phyloP scores from a whole-genome alignment of 2,888 invertebrate species.

The Tetrapedia diversipes region DNA sequence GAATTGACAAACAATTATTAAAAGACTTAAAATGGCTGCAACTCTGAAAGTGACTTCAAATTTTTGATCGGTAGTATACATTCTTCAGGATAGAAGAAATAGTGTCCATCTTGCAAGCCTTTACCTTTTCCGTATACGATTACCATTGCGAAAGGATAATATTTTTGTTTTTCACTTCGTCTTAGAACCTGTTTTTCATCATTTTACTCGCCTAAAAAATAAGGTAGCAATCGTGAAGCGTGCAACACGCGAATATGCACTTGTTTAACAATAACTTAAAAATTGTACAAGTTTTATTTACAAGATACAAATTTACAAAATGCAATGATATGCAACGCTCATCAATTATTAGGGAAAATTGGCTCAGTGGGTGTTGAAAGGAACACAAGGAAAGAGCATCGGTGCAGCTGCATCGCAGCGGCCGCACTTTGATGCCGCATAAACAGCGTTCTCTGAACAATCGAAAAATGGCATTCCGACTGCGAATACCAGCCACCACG shows the following conservation, averaged over 20 bases:
- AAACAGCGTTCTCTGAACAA: conserved; percentile 34
- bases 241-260: not conserved
- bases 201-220: too few species aligned
- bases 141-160: too few species aligned
- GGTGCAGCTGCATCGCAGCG: conserved; percentile 42
- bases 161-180: too few species aligned
- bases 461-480: conserved; percentile 36
- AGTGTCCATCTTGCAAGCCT: too few species aligned
- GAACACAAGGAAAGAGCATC: not conserved
- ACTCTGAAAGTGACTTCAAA: too few species aligned
- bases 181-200: too few species aligned
- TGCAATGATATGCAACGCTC: not conserved
- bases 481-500: conserved; percentile 40
- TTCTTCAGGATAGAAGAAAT: too few species aligned
- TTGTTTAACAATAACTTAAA: not conserved
- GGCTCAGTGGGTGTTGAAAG: conserved; percentile 11
- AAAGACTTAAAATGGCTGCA: too few species aligned
- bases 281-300: not conserved
- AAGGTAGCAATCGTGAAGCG: too few species aligned
- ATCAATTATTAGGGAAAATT: not conserved
- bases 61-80: too few species aligned
- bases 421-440: conserved; percentile 37
- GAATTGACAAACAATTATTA: too few species aligned
- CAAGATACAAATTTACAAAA: not conserved
- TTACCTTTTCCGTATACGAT: too few species aligned